Evolutionary conservation across 2,888 invertebrate genomes (phyloP).

Genomic region (Cremastobaeus sp.): DNA sequence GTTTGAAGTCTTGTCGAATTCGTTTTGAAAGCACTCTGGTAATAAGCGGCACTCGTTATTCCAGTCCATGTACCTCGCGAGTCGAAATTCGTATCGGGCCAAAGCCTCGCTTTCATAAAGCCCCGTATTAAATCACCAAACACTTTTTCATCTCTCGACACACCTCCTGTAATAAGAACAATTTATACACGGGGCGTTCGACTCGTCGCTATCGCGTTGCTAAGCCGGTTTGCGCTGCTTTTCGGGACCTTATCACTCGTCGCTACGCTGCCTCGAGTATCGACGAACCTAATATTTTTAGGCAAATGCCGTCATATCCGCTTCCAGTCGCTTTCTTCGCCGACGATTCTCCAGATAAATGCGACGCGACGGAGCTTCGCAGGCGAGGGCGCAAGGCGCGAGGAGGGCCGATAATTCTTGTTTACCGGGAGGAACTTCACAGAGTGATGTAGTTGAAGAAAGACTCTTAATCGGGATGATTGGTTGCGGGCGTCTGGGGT

Average conservation of each 20-base stretch:
- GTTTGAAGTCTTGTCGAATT: no score
- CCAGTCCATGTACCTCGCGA: background rate
- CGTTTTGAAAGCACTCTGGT: background rate
- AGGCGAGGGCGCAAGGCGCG: no score
- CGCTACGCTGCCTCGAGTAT: background rate
- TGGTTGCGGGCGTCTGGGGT: constrained; percentile 1
- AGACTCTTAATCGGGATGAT: background rate
- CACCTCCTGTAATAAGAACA: background rate
- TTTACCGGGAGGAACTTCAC: no score
- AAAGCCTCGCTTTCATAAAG: no score
- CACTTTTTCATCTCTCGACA: background rate
- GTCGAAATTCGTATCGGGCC: background rate
- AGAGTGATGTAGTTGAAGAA: no score
- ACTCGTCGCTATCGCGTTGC: background rate
- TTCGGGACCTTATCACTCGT: background rate
- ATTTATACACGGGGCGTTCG: background rate
- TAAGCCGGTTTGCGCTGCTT: no score
- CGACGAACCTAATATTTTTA: constrained; percentile 7
- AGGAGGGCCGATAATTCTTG: no score
- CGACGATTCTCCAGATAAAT: no score
- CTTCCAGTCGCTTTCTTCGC: background rate
- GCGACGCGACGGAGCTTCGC: no score
- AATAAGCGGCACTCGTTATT: background rate
- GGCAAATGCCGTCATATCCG: background rate
- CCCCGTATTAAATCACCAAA: background rate